phyloP scores from a whole-genome alignment of 2,797 vertebrate genomes.

The Sebastes diploproa region DNA sequence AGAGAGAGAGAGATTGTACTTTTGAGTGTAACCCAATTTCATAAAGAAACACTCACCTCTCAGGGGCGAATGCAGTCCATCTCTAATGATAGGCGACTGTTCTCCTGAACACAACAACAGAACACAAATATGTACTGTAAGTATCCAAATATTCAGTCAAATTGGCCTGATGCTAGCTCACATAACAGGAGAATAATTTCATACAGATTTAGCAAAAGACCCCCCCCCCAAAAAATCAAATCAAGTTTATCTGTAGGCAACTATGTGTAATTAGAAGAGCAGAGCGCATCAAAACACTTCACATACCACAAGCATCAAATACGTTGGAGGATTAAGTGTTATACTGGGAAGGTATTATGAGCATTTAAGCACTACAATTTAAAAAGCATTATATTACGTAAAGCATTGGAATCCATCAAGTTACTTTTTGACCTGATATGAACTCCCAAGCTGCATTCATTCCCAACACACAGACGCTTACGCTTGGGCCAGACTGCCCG shows the following conservation, averaged over 20 bases:
- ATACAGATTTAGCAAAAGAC: not conserved
- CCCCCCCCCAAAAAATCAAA: not conserved
- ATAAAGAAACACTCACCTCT: constrained; percentile 65
- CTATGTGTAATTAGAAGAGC: not conserved
- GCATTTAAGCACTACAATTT: not conserved
- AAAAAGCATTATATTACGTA: not conserved
- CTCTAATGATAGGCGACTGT: constrained; percentile 88
- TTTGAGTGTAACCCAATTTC: not conserved
- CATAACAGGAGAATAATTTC: not conserved
- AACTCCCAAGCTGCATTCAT: not conserved
- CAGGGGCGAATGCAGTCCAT: constrained; percentile 86
- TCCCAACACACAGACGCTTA: too few relatives aligned
- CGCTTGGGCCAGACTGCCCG: too few relatives aligned
- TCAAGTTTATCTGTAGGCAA: not conserved
- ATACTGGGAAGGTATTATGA: not conserved
- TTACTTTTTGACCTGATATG: not conserved
- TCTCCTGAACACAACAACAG: constrained; percentile 78
- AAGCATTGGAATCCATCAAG: not conserved
- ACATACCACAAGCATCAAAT: not conserved
- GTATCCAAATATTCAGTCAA: not conserved
- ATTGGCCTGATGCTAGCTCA: not conserved
- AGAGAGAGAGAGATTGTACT: not conserved
- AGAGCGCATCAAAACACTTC: not conserved
- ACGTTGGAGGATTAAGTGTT: not conserved
- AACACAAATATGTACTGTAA: not conserved